Conservation (phyloP, 2,888 invertebrate genomes). For the Noctua comes region DNA sequence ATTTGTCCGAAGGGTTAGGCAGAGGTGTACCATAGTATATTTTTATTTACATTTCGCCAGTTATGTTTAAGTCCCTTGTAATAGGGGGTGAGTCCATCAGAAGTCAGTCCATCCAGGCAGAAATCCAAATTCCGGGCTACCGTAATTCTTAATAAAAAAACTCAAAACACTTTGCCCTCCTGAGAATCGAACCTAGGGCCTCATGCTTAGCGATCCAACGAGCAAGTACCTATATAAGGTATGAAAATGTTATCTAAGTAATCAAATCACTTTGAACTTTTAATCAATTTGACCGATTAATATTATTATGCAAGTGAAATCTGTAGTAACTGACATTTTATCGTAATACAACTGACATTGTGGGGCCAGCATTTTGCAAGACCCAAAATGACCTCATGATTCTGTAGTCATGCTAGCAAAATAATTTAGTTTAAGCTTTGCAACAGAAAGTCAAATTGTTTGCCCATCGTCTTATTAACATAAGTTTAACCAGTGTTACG, state of each 20-base stretch:
- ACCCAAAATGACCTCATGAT: not conserved
- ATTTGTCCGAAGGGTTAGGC: not conserved
- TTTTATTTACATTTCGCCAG: not conserved
- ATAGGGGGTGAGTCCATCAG: not conserved
- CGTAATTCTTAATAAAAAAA: not conserved
- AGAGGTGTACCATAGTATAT: not conserved
- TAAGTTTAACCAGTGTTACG: not conserved
- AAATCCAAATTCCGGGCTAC: not conserved
- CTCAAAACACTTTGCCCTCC: not conserved
- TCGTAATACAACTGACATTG: slow-evolving; percentile 9
- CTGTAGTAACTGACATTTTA: slow-evolving; percentile 20
- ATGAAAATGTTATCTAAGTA: not conserved
- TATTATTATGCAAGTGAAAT: slow-evolving; percentile 30
- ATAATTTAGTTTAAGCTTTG: slow-evolving; percentile 4
- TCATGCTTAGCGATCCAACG: not conserved
- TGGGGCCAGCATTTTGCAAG: slow-evolving; percentile 12
- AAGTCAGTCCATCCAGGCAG: not conserved
- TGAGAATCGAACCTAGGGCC: not conserved
- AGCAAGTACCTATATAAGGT: not conserved
- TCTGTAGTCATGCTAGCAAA: not conserved
- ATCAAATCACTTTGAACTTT: slow-evolving; percentile 12
- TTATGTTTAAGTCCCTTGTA: not conserved
- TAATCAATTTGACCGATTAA: slow-evolving; percentile 5
- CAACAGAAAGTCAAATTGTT: not conserved
- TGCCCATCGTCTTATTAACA: not conserved